phyloP scores from a whole-genome alignment of 1,140 invertebrate species.

The Leptonema lineaticorne region DNA sequence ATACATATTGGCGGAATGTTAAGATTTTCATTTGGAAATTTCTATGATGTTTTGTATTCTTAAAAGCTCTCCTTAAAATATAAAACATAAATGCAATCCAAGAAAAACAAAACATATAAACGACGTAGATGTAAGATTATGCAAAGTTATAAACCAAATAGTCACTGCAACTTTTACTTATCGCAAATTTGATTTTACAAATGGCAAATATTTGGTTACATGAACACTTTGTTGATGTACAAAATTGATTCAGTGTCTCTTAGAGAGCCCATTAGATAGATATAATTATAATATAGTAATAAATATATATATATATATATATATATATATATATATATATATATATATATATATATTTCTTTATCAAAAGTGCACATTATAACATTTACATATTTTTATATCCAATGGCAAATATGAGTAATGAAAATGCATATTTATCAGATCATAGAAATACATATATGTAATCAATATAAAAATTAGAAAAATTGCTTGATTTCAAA shows the following conservation, averaged over 20 bases:
- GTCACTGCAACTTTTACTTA: not conserved
- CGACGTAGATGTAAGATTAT: not conserved
- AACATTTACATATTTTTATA: not conserved
- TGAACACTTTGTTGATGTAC: constrained; percentile 5
- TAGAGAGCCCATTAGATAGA: constrained; percentile 23
- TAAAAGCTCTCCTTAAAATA: not conserved
- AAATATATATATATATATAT: not conserved
- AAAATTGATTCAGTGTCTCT: constrained; percentile 10
- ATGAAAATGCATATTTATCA: constrained; percentile 1
- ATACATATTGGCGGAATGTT: too few species aligned
- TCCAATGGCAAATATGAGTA: not conserved
- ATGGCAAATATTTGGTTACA: not conserved
- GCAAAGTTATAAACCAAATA: not conserved
- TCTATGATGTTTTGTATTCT: not conserved
- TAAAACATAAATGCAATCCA: not conserved
- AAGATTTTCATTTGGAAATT: too few species aligned
- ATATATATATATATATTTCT: not conserved
- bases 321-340: not conserved
- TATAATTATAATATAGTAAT: too few species aligned
- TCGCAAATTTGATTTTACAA: not conserved
- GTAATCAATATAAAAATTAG: not conserved
- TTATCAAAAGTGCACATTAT: constrained; percentile 13
- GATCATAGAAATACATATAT: constrained; percentile 3
- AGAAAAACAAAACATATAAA: not conserved
- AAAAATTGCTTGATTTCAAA: constrained; percentile 3